Base-by-base conservation (phyloP, 2,888 invertebrate genomes). In the Xestia c-nigrum region DNA sequence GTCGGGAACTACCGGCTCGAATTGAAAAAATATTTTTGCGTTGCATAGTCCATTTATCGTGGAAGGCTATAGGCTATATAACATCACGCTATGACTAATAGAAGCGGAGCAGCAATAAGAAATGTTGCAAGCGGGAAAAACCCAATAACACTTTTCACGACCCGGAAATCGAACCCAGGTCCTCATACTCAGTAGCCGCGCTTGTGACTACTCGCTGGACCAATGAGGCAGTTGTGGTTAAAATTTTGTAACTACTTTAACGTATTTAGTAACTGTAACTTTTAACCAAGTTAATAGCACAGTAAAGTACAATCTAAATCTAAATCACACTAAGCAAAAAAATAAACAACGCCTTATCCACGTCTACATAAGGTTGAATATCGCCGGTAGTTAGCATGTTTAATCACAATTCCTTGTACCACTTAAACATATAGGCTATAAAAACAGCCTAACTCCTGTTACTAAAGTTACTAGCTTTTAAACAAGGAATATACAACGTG, bases 391-490 rank as follows among this genome's bases (percentile, higher is more conserved):
- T 70, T 72, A 70, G 66, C 81, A 76, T 76, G 52, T 85, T 50
- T 67, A 85, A 67, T 81, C 67, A 59, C 64, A 83, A 59, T 72
- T 70, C 38, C 61, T 52, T 50, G 47, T 59, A 50, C 72, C 31
- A 50, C n/a, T 81, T 65, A n/a, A 82, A 83, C 31, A 81, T 40
- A 73, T 64, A n/a, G 14, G 40, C 67, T 16, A 73, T 81, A 76
- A 76, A 81, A 81, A 68, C 46, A 43, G 57, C 59, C 21, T 61
- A 67, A 70, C 67, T 61, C 24, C 68, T 65, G 63, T 81, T 69
- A 74, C 71, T 61, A 57, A 61, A 81, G 74, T 74, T 65, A 21
- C 16, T 24, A 55, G 5, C 21, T 67, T 66, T n/a, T n/a, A n/a
- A n/a, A n/a, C n/a, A n/a, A n/a, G n/a, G 43, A 57, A 57, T 57